These are phyloP conservation scores for Pangasianodon hypophthalmus DNA, from an alignment of 2,113 vertebrate species.

Conservation along the genomic window DNA sequence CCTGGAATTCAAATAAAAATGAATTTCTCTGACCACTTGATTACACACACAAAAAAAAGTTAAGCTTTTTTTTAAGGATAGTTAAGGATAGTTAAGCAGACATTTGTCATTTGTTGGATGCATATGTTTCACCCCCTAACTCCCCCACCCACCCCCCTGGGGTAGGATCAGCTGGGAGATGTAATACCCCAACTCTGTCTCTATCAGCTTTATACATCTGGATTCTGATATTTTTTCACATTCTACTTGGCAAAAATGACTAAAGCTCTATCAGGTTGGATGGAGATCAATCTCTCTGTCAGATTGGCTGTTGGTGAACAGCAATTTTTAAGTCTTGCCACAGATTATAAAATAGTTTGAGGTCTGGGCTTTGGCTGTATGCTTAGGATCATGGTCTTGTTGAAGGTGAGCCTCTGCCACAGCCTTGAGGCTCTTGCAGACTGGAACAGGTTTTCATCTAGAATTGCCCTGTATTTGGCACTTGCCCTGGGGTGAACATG, in stretches of 20 bases:
- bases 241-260: background rate
- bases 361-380: background rate
- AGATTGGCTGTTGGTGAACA: background rate
- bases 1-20: background rate
- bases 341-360: background rate
- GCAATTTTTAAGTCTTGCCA: background rate
- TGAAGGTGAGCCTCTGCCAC: background rate
- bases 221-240: background rate
- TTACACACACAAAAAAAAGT: background rate
- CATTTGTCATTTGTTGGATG: background rate
- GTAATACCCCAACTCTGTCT: background rate
- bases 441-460: background rate
- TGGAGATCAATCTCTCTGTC: background rate
- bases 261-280: background rate
- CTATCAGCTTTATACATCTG: background rate
- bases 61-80: background rate
- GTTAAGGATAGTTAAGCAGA: background rate
- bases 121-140: background rate
- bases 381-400: background rate
- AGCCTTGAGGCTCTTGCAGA: background rate
- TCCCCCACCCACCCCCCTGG: background rate
- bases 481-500: background rate
- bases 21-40: background rate
- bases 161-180: background rate
- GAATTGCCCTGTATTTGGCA: background rate